Evolutionary conservation across 2,113 vertebrate species (phyloP).

Genomic region (Ivindomyrus marchei): DNA sequence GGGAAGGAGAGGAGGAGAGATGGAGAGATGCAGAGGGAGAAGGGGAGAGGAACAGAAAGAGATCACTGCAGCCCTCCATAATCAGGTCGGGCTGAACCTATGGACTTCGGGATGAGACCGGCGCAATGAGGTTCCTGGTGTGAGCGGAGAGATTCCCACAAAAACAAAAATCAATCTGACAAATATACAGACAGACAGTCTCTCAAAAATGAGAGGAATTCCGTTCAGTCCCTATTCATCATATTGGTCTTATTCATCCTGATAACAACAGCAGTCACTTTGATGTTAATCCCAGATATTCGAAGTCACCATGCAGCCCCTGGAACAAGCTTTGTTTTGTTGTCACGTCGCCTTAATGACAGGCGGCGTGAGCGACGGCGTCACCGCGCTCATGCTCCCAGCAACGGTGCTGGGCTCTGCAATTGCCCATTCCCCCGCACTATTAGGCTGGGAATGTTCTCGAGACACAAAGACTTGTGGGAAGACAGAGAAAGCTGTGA

Average conservation of each 20-base stretch:
- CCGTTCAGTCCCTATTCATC: background rate
- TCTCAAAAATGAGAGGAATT: background rate
- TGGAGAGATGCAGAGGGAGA: background rate
- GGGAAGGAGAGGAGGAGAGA: background rate
- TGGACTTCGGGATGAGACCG: too few species aligned
- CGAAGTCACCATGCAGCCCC: background rate
- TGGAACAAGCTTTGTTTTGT: constrained; percentile 7
- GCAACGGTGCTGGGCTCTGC: background rate
- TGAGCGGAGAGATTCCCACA: background rate
- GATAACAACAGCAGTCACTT: background rate
- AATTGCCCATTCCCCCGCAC: background rate
- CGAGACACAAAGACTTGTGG: background rate
- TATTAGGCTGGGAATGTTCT: background rate
- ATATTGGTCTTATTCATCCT: constrained; percentile 5
- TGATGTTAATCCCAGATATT: constrained; percentile 11
- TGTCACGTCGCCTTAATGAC: background rate
- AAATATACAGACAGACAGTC: background rate
- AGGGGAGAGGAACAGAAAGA: background rate
- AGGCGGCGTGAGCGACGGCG: background rate
- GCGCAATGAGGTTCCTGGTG: background rate
- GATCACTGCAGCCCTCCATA: background rate
- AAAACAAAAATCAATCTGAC: background rate
- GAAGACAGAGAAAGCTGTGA: background rate
- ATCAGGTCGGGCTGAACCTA: background rate
- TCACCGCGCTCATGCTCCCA: background rate